Percentiles rank a stretch among this genome's conserved stretches.
Conservation (phyloP, 2,113 vertebrate species). For the Chamaea fasciata region DNA sequence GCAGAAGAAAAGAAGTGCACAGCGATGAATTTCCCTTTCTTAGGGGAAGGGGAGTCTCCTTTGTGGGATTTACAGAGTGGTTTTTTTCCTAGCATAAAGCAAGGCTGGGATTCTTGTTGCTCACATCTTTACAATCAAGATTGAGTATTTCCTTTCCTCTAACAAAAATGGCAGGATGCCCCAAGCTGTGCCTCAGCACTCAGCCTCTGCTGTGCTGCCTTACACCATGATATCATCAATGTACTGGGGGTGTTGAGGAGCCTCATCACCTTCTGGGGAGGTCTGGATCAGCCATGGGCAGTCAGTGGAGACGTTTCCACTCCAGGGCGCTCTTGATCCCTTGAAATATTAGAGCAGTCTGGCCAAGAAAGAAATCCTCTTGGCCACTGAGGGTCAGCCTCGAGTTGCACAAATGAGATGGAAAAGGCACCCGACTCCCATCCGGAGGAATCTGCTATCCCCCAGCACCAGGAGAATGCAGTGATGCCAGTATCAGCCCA, state of each 20-base stretch:
- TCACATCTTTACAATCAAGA: neutral
- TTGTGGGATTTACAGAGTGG: neutral
- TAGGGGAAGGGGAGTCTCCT: neutral
- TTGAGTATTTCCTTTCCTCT: neutral
- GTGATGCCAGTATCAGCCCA: too few relatives aligned
- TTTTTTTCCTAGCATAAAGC: neutral
- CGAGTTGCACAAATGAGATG: neutral
- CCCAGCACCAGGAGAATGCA: accelerated
- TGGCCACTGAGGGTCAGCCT: slow-evolving; percentile 12
- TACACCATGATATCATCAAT: neutral
- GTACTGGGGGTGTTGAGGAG: neutral
- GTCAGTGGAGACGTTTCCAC: neutral
- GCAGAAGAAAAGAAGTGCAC: neutral
- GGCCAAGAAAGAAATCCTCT: neutral
- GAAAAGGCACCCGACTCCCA: accelerated
- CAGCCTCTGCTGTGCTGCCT: neutral
- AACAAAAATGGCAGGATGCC: neutral
- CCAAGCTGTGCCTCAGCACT: neutral
- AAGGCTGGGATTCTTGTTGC: neutral
- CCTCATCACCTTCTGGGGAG: neutral
- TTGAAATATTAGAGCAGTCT: neutral
- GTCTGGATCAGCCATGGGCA: neutral
- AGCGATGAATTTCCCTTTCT: accelerated
- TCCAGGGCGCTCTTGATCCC: neutral
- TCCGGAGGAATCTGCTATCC: accelerated